phyloP scores from a whole-genome alignment of 2,113 vertebrate genomes.

The Tinamus guttatus region DNA sequence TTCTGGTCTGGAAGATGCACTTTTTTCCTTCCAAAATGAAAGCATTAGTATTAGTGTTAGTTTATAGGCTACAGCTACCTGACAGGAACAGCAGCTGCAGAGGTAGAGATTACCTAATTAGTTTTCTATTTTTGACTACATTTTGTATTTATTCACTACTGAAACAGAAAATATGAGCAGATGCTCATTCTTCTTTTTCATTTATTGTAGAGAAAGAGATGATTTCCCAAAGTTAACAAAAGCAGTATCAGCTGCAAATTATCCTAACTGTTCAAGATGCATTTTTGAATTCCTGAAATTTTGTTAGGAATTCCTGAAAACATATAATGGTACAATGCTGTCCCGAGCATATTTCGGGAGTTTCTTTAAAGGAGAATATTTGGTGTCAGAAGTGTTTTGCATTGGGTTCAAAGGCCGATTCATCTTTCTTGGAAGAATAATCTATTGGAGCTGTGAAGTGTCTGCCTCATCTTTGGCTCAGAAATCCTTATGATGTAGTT shows the following conservation, averaged over 20 bases:
- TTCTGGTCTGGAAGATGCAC: background rate
- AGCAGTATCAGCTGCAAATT: background rate
- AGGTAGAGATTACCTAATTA: background rate
- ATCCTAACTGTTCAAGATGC: background rate
- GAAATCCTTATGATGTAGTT: background rate
- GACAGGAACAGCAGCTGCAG: background rate
- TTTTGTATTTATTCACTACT: background rate
- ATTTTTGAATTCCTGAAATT: background rate
- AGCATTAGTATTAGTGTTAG: background rate
- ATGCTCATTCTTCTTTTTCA: background rate
- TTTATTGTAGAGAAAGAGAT: background rate
- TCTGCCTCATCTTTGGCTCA: background rate
- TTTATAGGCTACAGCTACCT: background rate
- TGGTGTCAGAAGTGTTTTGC: background rate
- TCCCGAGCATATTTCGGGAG: background rate
- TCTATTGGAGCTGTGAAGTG: background rate
- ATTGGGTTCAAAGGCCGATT: background rate
- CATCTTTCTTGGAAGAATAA: background rate
- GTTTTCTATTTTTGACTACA: background rate
- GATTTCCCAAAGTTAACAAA: background rate
- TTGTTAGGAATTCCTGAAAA: background rate
- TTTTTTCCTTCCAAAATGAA: background rate
- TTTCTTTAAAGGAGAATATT: rapidly evolving
- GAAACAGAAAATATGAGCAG: background rate
- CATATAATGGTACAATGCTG: background rate